Evolutionary conservation across 2,113 vertebrate genomes (phyloP).

Genomic region (Nycticryphes semicollaris): DNA sequence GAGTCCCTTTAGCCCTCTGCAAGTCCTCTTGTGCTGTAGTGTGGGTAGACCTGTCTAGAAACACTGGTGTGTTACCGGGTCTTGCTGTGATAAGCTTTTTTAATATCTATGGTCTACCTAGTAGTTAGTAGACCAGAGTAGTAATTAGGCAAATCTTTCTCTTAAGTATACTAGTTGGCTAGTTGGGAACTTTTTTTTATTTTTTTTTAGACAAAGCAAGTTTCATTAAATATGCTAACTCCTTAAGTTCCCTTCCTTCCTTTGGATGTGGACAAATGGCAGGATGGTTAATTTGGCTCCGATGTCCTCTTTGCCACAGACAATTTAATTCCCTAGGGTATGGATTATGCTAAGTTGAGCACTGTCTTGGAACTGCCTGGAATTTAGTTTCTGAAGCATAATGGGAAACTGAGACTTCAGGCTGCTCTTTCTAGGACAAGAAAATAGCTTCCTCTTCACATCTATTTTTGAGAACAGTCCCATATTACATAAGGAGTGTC

Average conservation of each 20-base stretch:
- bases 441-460: background rate
- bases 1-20: background rate
- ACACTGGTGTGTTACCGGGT: background rate
- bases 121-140: background rate
- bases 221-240: background rate
- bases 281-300: background rate
- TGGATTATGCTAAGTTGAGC: background rate
- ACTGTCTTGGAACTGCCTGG: background rate
- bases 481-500: background rate
- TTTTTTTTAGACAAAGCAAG: background rate
- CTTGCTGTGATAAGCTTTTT: background rate
- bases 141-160: background rate
- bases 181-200: background rate
- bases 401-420: background rate
- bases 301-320: background rate
- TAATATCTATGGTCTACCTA: background rate
- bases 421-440: conserved; percentile 25
- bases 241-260: background rate
- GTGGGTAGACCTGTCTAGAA: background rate
- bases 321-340: background rate
- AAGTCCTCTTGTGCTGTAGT: background rate
- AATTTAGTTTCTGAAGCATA: background rate
- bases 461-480: conserved; percentile 23
- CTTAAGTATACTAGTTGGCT: background rate
- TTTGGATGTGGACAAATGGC: background rate